Base-by-base conservation (phyloP, 2,113 vertebrate species). In the Bostrychus sinensis region DNA sequence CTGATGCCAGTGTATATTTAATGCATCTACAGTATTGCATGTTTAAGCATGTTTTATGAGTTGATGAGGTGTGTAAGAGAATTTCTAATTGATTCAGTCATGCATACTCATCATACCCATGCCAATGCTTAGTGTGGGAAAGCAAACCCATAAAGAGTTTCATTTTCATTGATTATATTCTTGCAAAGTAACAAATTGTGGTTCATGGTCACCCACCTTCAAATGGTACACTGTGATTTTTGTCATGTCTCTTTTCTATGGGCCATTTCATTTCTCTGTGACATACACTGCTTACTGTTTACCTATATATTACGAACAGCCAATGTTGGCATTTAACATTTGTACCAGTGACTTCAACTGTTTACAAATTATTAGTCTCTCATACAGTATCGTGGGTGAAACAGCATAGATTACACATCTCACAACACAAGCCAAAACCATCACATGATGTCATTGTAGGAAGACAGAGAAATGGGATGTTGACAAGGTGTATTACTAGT, bases 381-480 rank as follows among this genome's bases (percentile, higher is more conserved):
- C 64, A n/a, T n/a, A n/a, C n/a, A n/a, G 74, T 67, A 69, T 71
- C 81, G 70, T 80, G 75, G 82, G 75, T 66, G 67, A 11, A 62
- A 46, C 61, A 23, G 70, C 34, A 3, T 30, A 1, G 41, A 66
- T 60, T 51, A 66, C 50, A 51, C 25, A 55, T 60, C 55, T 39
- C 13, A 68, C 69, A 66, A 57, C 77, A 30, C 6, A 54, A 72
- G 59, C 69, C 69, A 22, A 39, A 60, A 83, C n/a, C n/a, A n/a
- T n/a, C n/a, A n/a, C n/a, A n/a, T n/a, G n/a, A 64, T 78, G 61
- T 67, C 57, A 17, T 46, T 41, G 19, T 41, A 41, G 56, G 71
- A 17, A 45, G 23, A 74, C 50, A 84, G 80, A 71, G 77, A 60
- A 12, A 71, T 11, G 50, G 73, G 70, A 76, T 19, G 76, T 68